Evolutionary conservation across 2,113 vertebrate species (phyloP), one percentile per base, ranked within the genome.

Genomic region (Gadus chalcogrammus): DNA sequence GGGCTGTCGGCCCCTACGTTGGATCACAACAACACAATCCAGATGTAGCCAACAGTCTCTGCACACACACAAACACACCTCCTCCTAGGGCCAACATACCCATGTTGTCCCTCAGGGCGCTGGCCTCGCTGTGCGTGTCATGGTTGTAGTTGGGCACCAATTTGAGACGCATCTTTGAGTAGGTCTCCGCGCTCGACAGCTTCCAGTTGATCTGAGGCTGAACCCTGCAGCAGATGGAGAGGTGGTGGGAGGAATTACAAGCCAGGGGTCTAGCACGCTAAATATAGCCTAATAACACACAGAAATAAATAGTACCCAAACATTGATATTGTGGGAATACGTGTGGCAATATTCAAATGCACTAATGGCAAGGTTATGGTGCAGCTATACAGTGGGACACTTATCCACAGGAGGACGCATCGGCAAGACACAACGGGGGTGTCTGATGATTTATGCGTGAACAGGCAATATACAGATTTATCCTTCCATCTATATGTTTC

Each of bases 131-230:
- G 79, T 99, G 95, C 1, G 91, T 75, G 79, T 96, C 95, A 0
- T 95, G 95, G 77, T 91, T 92, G 79, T 95, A 91, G 88, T 98
- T 97, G 77, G 96, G 96, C n/a, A 99, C 95, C 65, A 99, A 90
- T 83, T 98, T 99, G 66, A 98, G 89, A 27, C 97, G 92, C 97
- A 99, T 99, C 60, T 97, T 91, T 0, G 97, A 98, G 79, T 98
- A 98, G 0, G 96, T 99, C 89, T 99, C 97, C 0, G 94, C 95
- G 0, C 80, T 93, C 0, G 97, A 98, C 65, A 98, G 74, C 76
- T 95, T 99, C 94, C 94, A 95, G 65, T 83, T 94, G 11, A 94
- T 91, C 69, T 91, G 82, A 0, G 92, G 85, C 0, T 93, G 93
- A 77, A 92, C 85, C 79, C 96, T 96, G 77, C 0, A 69, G n/a